A percentile compares a stretch with the other conserved stretches of the same genome.
phyloP scores from a whole-genome alignment of 2,113 vertebrate species.

The Laticauda laticaudata region DNA sequence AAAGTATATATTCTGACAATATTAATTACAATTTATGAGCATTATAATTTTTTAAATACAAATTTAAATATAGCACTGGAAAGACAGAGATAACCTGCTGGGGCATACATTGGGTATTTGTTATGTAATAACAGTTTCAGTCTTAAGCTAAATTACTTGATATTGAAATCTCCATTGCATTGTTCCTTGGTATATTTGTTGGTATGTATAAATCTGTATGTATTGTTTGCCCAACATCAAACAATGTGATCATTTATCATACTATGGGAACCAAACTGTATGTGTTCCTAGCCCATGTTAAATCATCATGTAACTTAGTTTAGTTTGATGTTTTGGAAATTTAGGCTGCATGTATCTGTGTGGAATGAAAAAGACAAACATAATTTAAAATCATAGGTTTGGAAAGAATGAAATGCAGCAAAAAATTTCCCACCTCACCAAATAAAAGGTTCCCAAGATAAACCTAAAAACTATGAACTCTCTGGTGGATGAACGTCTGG shows the following conservation, averaged over 20 bases:
- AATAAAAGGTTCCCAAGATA: not conserved
- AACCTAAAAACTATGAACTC: constrained; percentile 34
- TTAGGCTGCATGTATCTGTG: not conserved
- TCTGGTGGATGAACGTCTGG: constrained; percentile 14
- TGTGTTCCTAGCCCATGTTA: not conserved
- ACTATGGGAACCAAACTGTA: not conserved
- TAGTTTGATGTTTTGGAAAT: not conserved
- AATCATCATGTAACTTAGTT: not conserved
- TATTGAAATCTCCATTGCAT: not conserved
- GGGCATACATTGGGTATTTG: not conserved
- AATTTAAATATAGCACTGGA: not conserved
- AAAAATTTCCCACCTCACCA: not conserved
- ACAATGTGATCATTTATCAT: not conserved
- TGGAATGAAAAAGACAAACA: not conserved
- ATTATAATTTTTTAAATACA: not conserved
- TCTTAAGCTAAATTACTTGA: not conserved
- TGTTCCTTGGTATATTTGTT: not conserved
- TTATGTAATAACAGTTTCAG: not conserved
- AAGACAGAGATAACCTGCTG: not conserved
- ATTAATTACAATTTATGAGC: not conserved
- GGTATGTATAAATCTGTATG: not conserved
- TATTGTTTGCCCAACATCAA: not conserved
- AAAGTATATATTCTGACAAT: not conserved
- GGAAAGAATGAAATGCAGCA: constrained; percentile 24
- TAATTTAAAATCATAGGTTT: constrained; percentile 33